Evolutionary conservation across 1,140 invertebrate genomes (phyloP).

Genomic region (Anoplophora glabripennis): DNA sequence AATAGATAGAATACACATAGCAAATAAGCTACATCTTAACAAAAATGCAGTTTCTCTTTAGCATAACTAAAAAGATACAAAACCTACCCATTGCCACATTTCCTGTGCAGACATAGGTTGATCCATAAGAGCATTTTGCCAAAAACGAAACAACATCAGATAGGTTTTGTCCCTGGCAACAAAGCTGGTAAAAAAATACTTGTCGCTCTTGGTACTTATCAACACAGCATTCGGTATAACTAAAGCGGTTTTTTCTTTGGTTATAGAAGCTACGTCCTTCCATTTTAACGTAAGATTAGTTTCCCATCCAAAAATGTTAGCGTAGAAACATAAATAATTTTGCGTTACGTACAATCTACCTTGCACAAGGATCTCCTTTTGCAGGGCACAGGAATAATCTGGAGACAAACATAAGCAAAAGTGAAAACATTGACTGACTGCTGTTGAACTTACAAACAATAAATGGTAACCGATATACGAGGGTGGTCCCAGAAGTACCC

Average conservation of each 20-base stretch:
- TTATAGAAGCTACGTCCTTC: constrained; percentile 88
- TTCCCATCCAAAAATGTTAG: constrained; percentile 94
- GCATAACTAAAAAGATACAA: constrained; percentile 8
- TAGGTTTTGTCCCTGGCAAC: constrained; percentile 88
- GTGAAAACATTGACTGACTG: no score
- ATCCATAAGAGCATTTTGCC: constrained; percentile 93
- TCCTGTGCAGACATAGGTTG: constrained; percentile 82
- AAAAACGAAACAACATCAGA: constrained; percentile 90
- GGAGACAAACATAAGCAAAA: constrained; percentile 39
- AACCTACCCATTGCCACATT: constrained; percentile 79
- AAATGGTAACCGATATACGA: no score
- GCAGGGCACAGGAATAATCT: constrained; percentile 96
- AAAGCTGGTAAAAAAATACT: constrained; percentile 92
- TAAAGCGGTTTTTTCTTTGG: constrained; percentile 88
- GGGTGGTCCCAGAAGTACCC: no score
- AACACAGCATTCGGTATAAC: constrained; percentile 95
- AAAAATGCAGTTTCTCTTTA: neutral
- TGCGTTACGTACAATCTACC: constrained; percentile 90
- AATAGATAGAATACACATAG: no score
- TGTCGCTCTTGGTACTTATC: constrained; percentile 78
- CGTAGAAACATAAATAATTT: constrained; percentile 93
- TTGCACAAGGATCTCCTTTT: constrained; percentile 90
- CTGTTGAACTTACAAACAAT: no score
- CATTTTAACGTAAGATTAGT: constrained; percentile 76
- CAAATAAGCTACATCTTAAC: no score